Evolutionary conservation across 2,888 invertebrate genomes (phyloP), one percentile per base, ranked within the genome.

Genomic region (Thecophora atra): DNA sequence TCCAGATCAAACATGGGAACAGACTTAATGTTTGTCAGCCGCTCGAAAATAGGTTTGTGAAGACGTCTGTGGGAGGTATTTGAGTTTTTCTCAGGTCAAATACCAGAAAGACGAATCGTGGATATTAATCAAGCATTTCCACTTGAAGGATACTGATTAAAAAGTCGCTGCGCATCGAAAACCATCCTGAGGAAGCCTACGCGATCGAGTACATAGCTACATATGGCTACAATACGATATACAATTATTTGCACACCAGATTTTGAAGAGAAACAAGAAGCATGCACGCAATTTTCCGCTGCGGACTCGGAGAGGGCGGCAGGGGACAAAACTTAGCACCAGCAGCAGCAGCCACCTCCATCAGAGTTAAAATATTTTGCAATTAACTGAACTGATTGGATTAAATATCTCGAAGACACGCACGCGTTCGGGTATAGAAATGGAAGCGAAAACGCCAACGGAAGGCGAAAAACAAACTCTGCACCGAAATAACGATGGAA

Each of bases 361-460:
- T 24, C 64, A 63, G 24, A 70, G 70, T 51, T 37, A 63, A 70
- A 70, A 70, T 70, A 70, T 70, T 80, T 81, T 77, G 81, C 81
- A 81, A 81, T 81, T 81, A 81, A 81, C 82, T 76, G 77, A 75
- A 74, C 77, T 79, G 77, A 77, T 77, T 73, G 78, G 78, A 81
- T 81, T 81, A 81, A 81, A 81, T 81, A 81, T 82, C 82, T 64
- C 78, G 72, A 75, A 76, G 79, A 80, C 81, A 81, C 81, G 81
- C 81, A 81, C 82, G 78, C 77, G 77, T 75, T 37, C 44, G 13
- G 7, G 26, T 26, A 58, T 58, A 56, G 5, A n/a, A 58, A 26
- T 30, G n/a, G 3, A 65, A 11, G 56, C 24, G 3, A 65, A 64
- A 64, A n/a, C n/a, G n/a, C n/a, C n/a, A n/a, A n/a, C n/a, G n/a